These are phyloP conservation scores for Sapayoa aenigma DNA, from an alignment of 2,113 vertebrate species.

Conservation along the genomic window DNA sequence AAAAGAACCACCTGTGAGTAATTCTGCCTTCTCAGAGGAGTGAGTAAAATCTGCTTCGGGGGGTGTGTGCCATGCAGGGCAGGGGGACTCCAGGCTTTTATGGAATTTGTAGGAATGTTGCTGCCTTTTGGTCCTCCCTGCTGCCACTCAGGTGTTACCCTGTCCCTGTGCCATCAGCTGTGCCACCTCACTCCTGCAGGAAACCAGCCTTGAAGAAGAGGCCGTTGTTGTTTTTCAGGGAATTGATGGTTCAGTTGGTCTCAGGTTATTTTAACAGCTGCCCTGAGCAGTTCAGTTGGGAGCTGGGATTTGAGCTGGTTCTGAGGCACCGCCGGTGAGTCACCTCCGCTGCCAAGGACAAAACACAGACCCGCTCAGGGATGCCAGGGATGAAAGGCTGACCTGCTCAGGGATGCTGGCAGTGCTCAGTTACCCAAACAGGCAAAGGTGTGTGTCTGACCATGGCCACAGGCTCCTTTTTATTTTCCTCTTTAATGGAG, in stretches of 20 bases:
- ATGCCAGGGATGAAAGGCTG: neutral
- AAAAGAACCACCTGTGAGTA: slow-evolving; percentile 65
- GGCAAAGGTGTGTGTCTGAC: neutral
- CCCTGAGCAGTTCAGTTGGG: neutral
- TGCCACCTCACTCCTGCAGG: neutral
- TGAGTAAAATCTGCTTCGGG: neutral
- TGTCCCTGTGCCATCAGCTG: neutral
- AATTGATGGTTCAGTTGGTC: neutral
- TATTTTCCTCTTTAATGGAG: neutral
- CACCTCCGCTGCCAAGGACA: neutral
- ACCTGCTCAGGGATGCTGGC: neutral
- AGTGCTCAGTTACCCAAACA: neutral
- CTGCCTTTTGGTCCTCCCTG: neutral
- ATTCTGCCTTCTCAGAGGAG: slow-evolving; percentile 41
- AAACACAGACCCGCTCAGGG: neutral
- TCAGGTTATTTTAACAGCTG: slow-evolving; percentile 34
- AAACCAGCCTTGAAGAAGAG: neutral
- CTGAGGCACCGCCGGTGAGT: neutral
- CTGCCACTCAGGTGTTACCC: fast-evolving
- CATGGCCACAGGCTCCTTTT: neutral
- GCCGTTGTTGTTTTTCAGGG: neutral
- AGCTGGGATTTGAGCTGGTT: neutral
- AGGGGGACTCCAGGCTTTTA: neutral
- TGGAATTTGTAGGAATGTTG: neutral
- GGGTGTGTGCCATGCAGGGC: neutral